phyloP scores from a whole-genome alignment of 2,888 invertebrate species.

The Biston betularia region DNA sequence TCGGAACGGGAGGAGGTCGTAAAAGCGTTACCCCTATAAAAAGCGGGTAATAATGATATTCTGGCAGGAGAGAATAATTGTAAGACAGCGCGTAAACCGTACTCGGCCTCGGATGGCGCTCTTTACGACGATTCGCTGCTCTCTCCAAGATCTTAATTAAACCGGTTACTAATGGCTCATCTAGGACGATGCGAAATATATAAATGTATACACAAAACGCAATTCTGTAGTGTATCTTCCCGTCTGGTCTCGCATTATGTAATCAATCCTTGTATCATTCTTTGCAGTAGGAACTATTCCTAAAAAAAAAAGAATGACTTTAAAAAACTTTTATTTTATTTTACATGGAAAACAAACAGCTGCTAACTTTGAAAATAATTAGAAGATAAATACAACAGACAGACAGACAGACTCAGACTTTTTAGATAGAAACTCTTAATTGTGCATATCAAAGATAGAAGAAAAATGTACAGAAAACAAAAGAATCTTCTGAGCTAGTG shows the following conservation, averaged over 20 bases:
- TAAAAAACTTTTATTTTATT: too few species aligned
- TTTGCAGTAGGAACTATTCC: neutral
- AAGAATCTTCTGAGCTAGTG: too few species aligned
- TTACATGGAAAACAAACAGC: too few species aligned
- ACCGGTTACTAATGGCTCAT: conserved; percentile 50
- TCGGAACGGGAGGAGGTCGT: conserved; percentile 52
- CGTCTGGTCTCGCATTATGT: neutral
- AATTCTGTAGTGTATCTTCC: conserved; percentile 7
- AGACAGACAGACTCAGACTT: too few species aligned
- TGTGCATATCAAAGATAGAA: too few species aligned
- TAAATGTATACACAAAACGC: conserved; percentile 25
- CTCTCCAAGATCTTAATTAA: conserved; percentile 64
- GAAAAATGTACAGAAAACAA: too few species aligned
- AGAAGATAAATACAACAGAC: too few species aligned
- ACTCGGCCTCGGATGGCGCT: conserved; percentile 48
- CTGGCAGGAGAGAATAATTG: conserved; percentile 68
- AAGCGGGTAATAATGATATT: conserved; percentile 70
- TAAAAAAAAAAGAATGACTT: neutral
- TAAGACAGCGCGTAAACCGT: conserved; percentile 62
- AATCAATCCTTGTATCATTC: neutral
- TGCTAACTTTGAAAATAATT: too few species aligned
- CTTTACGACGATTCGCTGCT: conserved; percentile 62
- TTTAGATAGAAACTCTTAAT: too few species aligned
- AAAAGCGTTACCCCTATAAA: conserved; percentile 70
- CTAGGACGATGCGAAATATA: conserved; percentile 41